Evolutionary conservation across 2,888 invertebrate species (phyloP), one percentile per base, ranked within the genome.

Genomic region (Athalia cordata): DNA sequence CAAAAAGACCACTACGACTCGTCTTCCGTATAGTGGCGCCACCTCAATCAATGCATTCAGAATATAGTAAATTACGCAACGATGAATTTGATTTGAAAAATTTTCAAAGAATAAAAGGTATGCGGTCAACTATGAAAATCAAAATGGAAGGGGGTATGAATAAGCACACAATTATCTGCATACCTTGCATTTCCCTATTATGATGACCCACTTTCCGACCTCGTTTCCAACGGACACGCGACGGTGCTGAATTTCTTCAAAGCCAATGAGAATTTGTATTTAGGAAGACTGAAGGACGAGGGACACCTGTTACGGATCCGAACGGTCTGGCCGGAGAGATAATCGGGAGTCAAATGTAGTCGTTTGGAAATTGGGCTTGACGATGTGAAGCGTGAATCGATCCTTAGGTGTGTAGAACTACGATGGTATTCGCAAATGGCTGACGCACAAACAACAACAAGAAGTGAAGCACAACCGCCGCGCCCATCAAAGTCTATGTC

Each of bases 381-480:
- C 15, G 67, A 67, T 29, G 52, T 15, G 52, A 29, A 6, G 15
- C 6, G 7, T 68, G 43, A 52, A 68, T 68, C 68, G 68, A 68
- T 68, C 11, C 5, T 47, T 15, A 29, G 29, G 8, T 8, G 9
- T 11, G 15, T 4, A 15, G 11, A 67, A 47, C 67, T 5, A 11
- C n/a, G 13, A 49, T 13, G 50, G 43, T 62, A 13, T 5, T 45
- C 52, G 72, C 72, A 72, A 72, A 72, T 72, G 72, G 72, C 72
- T 29, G 72, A 57, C 67, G 67, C 47, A 65, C 64, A 43, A 72
- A 72, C 15, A 72, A 59, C 72, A 72, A 72, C 45, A 52, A 67
- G n/a, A 3, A 43, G 7, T 11, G 72, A n/a, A 29, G 55, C 9
- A n/a, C 55, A 13, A 5, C 9, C 72, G 13, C 72, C 72, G 72